These are phyloP conservation scores for Bettongia penicillata DNA, from an alignment of 2,113 vertebrate species.

Conservation along the genomic window DNA sequence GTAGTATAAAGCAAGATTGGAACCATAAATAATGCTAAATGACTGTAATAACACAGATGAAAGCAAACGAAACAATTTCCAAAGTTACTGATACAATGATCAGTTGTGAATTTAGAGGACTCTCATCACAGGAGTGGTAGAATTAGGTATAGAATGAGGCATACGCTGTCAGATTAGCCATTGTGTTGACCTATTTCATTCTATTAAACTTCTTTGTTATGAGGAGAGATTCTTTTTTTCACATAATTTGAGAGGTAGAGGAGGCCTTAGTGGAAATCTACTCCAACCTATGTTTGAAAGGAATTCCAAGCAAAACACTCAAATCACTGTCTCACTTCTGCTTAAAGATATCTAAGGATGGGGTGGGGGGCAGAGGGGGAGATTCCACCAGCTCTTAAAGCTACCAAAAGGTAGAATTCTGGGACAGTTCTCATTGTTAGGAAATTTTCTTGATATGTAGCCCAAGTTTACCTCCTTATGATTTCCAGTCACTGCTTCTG, in stretches of 20 bases:
- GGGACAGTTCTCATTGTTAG: not conserved
- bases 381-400: not conserved
- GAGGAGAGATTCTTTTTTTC: not conserved
- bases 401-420: not conserved
- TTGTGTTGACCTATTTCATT: not conserved
- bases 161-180: not conserved
- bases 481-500: not conserved
- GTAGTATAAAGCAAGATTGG: not conserved
- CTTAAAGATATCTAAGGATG: not conserved
- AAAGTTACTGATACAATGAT: not conserved
- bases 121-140: not conserved
- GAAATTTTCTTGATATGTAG: not conserved
- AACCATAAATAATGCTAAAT: not conserved
- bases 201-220: not conserved
- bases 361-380: not conserved
- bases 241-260: not conserved
- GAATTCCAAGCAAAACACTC: not conserved
- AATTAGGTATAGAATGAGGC: not conserved
- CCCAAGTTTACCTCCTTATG: not conserved
- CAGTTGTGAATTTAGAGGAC: not conserved
- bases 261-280: not conserved
- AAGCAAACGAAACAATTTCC: not conserved
- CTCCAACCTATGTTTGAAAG: not conserved
- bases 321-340: not conserved
- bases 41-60: not conserved